phyloP scores from a whole-genome alignment of 2,888 invertebrate species.

The Cataglyphis altisquamis region DNA sequence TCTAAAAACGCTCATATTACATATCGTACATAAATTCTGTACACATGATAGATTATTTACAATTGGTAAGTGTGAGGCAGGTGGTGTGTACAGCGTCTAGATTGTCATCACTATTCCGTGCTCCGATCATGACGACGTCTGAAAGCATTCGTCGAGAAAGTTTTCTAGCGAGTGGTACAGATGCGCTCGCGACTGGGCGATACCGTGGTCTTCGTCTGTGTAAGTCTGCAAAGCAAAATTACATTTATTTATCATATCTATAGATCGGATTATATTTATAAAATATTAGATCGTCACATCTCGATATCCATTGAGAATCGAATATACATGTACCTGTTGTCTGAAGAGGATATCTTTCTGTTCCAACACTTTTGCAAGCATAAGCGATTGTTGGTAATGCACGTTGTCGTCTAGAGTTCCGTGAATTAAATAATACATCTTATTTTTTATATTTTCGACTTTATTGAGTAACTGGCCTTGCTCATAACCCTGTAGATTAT shows the following conservation, averaged over 20 bases:
- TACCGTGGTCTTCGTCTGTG: slow-evolving; percentile 97
- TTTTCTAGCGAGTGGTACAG: slow-evolving; percentile 95
- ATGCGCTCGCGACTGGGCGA: slow-evolving; percentile 93
- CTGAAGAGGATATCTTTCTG: slow-evolving; percentile 95
- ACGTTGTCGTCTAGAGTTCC: slow-evolving; percentile 98
- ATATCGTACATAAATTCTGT: slow-evolving; percentile 84
- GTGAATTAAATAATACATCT: slow-evolving; percentile 96
- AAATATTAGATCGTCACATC: neutral
- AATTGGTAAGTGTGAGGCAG: slow-evolving; percentile 71
- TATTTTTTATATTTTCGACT: slow-evolving; percentile 89
- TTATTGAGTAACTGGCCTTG: slow-evolving; percentile 92
- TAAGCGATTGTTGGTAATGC: slow-evolving; percentile 98
- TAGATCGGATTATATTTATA: neutral
- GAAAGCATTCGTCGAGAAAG: slow-evolving; percentile 91
- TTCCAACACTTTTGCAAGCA: slow-evolving; percentile 95
- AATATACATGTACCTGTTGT: slow-evolving; percentile 91
- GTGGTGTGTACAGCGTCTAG: slow-evolving; percentile 67
- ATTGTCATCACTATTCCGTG: slow-evolving; percentile 63
- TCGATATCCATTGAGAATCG: neutral
- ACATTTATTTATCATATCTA: neutral
- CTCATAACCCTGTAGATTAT: slow-evolving; percentile 92
- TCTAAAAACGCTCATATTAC: slow-evolving; percentile 79
- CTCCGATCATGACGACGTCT: slow-evolving; percentile 79
- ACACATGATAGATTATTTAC: slow-evolving; percentile 79
- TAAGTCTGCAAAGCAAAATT: slow-evolving; percentile 90